These are phyloP conservation scores for Equus quagga DNA, from an alignment of 2,113 vertebrate genomes.

Conservation along the genomic window DNA sequence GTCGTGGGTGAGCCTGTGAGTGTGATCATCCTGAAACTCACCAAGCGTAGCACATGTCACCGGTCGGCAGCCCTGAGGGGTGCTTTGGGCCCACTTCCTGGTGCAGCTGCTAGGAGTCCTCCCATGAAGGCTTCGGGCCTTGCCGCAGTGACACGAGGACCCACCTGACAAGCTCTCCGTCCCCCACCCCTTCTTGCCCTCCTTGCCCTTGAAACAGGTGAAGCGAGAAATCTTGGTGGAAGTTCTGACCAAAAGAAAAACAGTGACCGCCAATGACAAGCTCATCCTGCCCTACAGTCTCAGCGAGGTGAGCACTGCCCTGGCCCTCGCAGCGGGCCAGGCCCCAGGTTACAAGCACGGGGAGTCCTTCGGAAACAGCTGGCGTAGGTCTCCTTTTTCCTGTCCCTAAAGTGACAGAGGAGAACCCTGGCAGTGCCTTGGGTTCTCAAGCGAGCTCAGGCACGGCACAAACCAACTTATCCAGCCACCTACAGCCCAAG, in stretches of 20 bases:
- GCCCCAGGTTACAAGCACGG: no score
- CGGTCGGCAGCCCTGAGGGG: not conserved
- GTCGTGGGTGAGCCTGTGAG: not conserved
- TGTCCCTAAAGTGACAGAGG: not conserved
- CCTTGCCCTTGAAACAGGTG: slow-evolving; percentile 88
- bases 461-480: not conserved
- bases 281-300: slow-evolving; percentile 98
- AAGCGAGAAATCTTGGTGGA: slow-evolving; percentile 96
- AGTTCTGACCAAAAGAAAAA: slow-evolving; percentile 98
- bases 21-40: not conserved
- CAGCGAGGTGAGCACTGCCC: slow-evolving; percentile 89
- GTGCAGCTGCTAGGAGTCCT: not conserved
- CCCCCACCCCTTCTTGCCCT: not conserved
- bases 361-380: not conserved
- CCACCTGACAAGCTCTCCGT: not conserved
- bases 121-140: rapidly evolving
- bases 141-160: not conserved
- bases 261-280: slow-evolving; percentile 97
- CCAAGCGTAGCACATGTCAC: rapidly evolving
- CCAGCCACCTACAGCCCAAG: not conserved
- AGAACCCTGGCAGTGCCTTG: not conserved
- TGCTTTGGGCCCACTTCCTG: rapidly evolving
- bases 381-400: not conserved
- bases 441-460: not conserved
- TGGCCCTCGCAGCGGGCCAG: rapidly evolving